Evolutionary conservation across 2,113 vertebrate species (phyloP).

Genomic region (Oreochromis tanganicae): DNA sequence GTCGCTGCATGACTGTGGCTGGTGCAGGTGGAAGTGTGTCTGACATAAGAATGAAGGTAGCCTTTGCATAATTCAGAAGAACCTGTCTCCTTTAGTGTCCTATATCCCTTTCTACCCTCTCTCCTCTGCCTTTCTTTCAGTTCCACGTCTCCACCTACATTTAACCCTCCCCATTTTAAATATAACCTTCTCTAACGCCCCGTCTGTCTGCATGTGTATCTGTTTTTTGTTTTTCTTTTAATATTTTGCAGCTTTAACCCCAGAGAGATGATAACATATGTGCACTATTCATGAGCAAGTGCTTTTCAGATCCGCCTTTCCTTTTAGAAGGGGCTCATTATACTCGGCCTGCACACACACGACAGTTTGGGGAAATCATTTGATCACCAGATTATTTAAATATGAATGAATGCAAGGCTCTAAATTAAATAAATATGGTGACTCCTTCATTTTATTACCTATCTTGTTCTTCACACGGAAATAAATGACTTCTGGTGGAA

Average conservation of each 20-base stretch:
- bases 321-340: background rate
- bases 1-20: background rate
- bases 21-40: slow-evolving; percentile 29
- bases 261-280: slow-evolving; percentile 1
- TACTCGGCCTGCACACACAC: background rate
- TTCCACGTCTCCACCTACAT: background rate
- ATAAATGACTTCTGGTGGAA: slow-evolving; percentile 41
- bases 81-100: slow-evolving; percentile 48
- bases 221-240: background rate
- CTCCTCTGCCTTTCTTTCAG: background rate
- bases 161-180: background rate
- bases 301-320: background rate
- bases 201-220: background rate
- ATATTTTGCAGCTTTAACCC: slow-evolving; percentile 19
- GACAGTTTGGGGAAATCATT: slow-evolving; percentile 11
- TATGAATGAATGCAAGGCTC: slow-evolving; percentile 25
- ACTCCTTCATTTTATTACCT: slow-evolving; percentile 30
- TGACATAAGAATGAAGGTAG: slow-evolving; percentile 49
- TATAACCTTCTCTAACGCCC: background rate
- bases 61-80: slow-evolving; percentile 61
- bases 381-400: slow-evolving; percentile 28
- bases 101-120: background rate
- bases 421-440: slow-evolving; percentile 37
- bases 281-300: slow-evolving; percentile 12
- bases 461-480: slow-evolving; percentile 31